These are phyloP conservation scores for Rhimphoctona megacephalus DNA, from an alignment of 2,888 invertebrate genomes.

Conservation along the genomic window DNA sequence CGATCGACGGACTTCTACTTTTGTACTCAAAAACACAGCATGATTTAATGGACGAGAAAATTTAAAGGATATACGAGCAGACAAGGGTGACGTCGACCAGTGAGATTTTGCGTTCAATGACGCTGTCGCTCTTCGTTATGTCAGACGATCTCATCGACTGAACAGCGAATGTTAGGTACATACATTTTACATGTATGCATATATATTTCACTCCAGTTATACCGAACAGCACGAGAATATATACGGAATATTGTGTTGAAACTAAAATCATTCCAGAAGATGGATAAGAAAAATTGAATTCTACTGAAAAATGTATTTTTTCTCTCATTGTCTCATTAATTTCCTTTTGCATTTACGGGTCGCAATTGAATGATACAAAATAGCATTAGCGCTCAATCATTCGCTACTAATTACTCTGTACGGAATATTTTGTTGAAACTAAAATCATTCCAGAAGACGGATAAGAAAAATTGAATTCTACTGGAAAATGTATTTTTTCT, in stretches of 20 bases:
- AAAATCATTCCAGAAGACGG: not conserved
- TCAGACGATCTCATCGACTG: conserved; percentile 52
- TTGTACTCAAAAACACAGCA: conserved; percentile 15
- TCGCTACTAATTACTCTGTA: not conserved
- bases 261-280: not conserved
- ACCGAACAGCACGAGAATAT: not conserved
- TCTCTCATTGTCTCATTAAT: not conserved
- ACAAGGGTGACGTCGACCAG: conserved; percentile 24
- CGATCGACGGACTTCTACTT: conserved; percentile 38
- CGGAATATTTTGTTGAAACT: not conserved
- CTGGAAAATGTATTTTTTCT: not conserved
- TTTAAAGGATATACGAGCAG: not conserved
- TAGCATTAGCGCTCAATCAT: not conserved
- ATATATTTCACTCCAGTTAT: not conserved
- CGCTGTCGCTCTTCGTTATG: conserved; percentile 67
- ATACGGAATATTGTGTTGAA: not conserved
- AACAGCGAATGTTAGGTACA: conserved; percentile 25
- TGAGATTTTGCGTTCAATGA: conserved; percentile 58
- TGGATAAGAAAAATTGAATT: not conserved
- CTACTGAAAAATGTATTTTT: not conserved
- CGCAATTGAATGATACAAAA: not conserved
- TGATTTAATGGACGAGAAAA: conserved; percentile 40
- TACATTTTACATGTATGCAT: conserved; percentile 9
- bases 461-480: not conserved
- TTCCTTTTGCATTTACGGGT: not conserved